These are phyloP conservation scores for Meloidogyne floridensis DNA, from an alignment of 1,140 invertebrate genomes.

Conservation along the genomic window DNA sequence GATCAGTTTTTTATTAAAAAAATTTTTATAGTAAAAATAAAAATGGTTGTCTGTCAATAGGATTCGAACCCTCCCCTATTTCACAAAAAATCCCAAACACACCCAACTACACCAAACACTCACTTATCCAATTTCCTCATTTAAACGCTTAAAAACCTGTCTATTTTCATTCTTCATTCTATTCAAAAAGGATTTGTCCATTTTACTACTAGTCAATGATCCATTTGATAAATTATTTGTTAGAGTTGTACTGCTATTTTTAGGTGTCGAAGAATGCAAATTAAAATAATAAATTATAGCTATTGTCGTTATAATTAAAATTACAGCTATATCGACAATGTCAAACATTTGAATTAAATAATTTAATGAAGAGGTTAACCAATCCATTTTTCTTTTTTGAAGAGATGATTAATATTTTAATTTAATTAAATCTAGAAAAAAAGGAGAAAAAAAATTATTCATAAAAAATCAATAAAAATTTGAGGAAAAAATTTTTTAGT, in stretches of 20 bases:
- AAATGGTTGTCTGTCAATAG: too few species aligned
- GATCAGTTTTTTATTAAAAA: too few species aligned
- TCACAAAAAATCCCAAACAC: too few species aligned
- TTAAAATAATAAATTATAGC: constrained; percentile 2
- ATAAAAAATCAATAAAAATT: too few species aligned
- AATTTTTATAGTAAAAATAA: too few species aligned
- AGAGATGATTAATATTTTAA: background rate
- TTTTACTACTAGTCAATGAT: constrained; percentile 20
- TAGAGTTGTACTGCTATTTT: background rate
- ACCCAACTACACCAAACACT: too few species aligned
- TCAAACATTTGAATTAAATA: background rate
- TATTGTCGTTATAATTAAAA: background rate
- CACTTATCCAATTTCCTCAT: too few species aligned
- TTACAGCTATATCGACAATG: constrained; percentile 5
- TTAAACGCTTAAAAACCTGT: constrained; percentile 39
- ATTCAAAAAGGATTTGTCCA: constrained; percentile 59
- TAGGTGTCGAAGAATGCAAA: background rate
- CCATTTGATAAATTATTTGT: background rate
- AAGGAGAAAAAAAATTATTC: background rate
- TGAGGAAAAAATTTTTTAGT: too few species aligned
- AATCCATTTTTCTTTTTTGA: background rate
- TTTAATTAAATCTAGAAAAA: background rate
- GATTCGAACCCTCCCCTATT: too few species aligned
- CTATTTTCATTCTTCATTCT: constrained; percentile 63
- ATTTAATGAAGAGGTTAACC: background rate